Percentiles rank a stretch among this genome's conserved stretches.
Conservation (phyloP, 2,113 vertebrate species). For the Sminthopsis crassicaudata region DNA sequence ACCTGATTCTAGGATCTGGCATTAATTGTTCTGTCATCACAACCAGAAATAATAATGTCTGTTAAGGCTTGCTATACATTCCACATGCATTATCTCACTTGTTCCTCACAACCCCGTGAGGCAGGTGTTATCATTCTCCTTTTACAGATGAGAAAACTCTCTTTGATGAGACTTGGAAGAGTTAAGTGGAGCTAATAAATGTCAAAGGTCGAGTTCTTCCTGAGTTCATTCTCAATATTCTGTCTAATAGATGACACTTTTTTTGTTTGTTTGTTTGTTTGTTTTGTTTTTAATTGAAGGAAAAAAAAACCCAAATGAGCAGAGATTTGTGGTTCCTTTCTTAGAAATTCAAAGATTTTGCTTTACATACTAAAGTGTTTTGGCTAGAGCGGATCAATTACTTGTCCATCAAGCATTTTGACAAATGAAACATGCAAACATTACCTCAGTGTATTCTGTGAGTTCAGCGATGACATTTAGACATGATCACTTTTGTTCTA, state of each 20-base stretch:
- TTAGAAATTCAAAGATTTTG: slow-evolving; percentile 37
- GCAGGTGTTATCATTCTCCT: neutral
- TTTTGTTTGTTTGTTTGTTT: too few species aligned
- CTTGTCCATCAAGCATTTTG: slow-evolving; percentile 45
- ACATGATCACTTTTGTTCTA: neutral
- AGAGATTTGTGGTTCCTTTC: neutral
- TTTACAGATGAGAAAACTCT: neutral
- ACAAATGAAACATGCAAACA: slow-evolving; percentile 19
- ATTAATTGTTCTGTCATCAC: neutral
- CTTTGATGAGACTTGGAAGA: neutral
- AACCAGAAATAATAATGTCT: neutral
- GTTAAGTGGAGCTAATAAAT: neutral
- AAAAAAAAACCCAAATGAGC: neutral
- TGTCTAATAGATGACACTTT: neutral
- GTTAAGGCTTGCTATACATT: neutral
- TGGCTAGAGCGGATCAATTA: slow-evolving; percentile 49
- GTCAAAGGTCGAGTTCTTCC: neutral
- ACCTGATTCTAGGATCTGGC: neutral
- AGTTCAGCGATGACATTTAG: slow-evolving; percentile 27
- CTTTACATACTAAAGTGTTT: slow-evolving; percentile 47
- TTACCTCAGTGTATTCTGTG: slow-evolving; percentile 13
- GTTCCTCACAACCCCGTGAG: neutral
- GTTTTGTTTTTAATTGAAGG: neutral
- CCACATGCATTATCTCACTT: neutral
- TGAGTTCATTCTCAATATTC: neutral